phyloP scores from a whole-genome alignment of 2,797 vertebrate species.

The Chelon labrosus region DNA sequence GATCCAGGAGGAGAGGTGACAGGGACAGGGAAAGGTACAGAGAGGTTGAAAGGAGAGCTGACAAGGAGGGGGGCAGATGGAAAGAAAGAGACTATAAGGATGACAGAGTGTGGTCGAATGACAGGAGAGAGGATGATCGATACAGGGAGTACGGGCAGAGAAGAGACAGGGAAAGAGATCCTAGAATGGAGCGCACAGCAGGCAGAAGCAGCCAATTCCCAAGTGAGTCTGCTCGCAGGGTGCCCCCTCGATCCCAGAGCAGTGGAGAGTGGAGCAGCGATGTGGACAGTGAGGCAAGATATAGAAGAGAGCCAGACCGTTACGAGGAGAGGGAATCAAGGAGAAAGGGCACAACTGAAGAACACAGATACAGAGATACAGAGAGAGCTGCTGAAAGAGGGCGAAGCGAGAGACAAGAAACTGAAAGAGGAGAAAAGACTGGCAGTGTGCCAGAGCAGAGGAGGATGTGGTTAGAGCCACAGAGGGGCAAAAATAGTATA shows the following conservation, averaged over 20 bases:
- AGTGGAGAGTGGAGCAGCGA: constrained; percentile 72
- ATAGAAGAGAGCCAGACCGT: constrained; percentile 41
- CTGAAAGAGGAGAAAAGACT: constrained; percentile 27
- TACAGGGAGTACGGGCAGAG: constrained; percentile 41
- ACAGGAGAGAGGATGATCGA: constrained; percentile 44
- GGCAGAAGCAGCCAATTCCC: constrained; percentile 45
- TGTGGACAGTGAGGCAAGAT: constrained; percentile 56
- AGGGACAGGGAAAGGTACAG: constrained; percentile 36
- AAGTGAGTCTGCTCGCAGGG: constrained; percentile 21
- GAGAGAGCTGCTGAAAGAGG: constrained; percentile 31
- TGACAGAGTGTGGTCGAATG: constrained; percentile 17
- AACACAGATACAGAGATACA: constrained; percentile 16
- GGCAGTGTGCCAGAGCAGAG: constrained; percentile 46
- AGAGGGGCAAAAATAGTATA: constrained; percentile 63
- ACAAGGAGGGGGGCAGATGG: constrained; percentile 27
- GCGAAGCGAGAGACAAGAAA: constrained; percentile 42
- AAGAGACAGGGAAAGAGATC: constrained; percentile 39
- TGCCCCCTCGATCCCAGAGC: constrained; percentile 57
- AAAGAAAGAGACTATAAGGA: constrained; percentile 50
- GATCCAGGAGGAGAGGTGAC: constrained; percentile 37
- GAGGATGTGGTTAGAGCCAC: constrained; percentile 85
- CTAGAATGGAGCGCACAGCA: constrained; percentile 20
- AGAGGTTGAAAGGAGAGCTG: constrained; percentile 31
- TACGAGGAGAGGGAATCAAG: constrained; percentile 50
- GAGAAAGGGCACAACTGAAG: constrained; percentile 40